Percentiles rank a stretch among this genome's conserved stretches.
These are phyloP conservation scores for Whitmania pigra DNA, from an alignment of 1,140 invertebrate species.

Conservation along the genomic window DNA sequence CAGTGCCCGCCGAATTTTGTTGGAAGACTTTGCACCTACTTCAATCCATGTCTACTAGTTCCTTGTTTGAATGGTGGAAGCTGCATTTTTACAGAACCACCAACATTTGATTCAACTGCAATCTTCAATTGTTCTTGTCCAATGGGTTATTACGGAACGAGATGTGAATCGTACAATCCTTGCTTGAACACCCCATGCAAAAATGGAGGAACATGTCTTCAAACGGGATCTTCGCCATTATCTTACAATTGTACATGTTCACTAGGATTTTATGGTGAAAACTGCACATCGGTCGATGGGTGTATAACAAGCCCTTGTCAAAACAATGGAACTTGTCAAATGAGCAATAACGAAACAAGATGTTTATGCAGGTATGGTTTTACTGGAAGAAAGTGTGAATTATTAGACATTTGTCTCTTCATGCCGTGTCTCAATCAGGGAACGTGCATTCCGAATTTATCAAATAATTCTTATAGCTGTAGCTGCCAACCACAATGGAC, in stretches of 20 bases:
- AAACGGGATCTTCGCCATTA: background rate
- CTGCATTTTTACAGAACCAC: constrained; percentile 5
- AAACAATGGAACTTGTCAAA: constrained; percentile 37
- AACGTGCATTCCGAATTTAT: constrained; percentile 19
- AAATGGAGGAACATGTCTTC: constrained; percentile 20
- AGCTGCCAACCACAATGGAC: constrained; percentile 11
- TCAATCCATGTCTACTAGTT: no score
- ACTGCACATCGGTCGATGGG: constrained; percentile 12
- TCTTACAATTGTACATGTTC: constrained; percentile 20
- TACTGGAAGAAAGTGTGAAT: constrained; percentile 53
- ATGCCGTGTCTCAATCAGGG: constrained; percentile 27
- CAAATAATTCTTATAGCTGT: constrained; percentile 17
- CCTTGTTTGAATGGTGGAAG: constrained; percentile 22
- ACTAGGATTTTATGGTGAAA: constrained; percentile 15
- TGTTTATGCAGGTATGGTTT: constrained; percentile 71
- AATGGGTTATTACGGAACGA: constrained; percentile 19
- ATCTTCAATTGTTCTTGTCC: constrained; percentile 25
- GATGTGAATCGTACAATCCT: constrained; percentile 22
- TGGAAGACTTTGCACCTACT: no score
- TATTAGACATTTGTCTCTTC: constrained; percentile 68
- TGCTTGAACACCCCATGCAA: constrained; percentile 16
- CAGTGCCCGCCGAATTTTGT: constrained; percentile 15
- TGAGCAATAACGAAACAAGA: background rate
- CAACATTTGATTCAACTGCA: constrained; percentile 8
- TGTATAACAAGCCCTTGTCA: constrained; percentile 19